phyloP scores from a whole-genome alignment of 2,888 invertebrate species.

The Drosophila falleni region DNA sequence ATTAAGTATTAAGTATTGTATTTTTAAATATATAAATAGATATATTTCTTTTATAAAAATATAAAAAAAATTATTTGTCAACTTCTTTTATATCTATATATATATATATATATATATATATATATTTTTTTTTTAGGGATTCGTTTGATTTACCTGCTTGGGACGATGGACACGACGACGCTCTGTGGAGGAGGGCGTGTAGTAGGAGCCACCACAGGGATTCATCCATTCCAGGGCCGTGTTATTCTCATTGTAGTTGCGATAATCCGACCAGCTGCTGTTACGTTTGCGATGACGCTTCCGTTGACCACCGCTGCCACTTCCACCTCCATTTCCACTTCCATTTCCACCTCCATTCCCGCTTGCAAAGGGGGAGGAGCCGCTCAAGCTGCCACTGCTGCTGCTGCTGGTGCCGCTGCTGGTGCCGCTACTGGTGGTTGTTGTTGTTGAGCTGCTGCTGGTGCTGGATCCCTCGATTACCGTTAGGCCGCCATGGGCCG shows the following conservation, averaged over 20 bases:
- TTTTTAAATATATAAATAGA: too few relatives aligned
- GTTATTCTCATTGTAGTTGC: conserved; percentile 76
- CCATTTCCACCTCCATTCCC: too few relatives aligned
- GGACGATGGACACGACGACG: conserved; percentile 59
- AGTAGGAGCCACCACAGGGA: conserved; percentile 80
- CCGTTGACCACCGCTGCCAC: conserved; percentile 39
- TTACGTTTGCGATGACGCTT: conserved; percentile 83
- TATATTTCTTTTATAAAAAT: too few relatives aligned
- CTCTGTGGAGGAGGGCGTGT: conserved; percentile 50
- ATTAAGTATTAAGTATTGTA: too few relatives aligned
- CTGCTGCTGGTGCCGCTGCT: conserved; percentile 8
- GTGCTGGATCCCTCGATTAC: conserved; percentile 54
- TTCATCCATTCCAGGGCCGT: conserved; percentile 81
- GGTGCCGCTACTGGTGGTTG: not conserved
- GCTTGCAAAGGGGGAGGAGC: not conserved
- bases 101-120: too few relatives aligned
- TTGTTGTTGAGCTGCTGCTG: conserved; percentile 1
- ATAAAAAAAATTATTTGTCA: too few relatives aligned
- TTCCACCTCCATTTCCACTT: too few relatives aligned
- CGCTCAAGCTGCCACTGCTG: not conserved
- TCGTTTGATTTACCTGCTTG: conserved; percentile 52
- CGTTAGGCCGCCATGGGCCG: conserved; percentile 64
- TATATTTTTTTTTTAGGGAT: too few relatives aligned
- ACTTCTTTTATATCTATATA: too few relatives aligned
- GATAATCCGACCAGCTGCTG: conserved; percentile 80